Evolutionary conservation across 2,797 vertebrate genomes (phyloP).

Genomic region (Poeciliopsis infans): DNA sequence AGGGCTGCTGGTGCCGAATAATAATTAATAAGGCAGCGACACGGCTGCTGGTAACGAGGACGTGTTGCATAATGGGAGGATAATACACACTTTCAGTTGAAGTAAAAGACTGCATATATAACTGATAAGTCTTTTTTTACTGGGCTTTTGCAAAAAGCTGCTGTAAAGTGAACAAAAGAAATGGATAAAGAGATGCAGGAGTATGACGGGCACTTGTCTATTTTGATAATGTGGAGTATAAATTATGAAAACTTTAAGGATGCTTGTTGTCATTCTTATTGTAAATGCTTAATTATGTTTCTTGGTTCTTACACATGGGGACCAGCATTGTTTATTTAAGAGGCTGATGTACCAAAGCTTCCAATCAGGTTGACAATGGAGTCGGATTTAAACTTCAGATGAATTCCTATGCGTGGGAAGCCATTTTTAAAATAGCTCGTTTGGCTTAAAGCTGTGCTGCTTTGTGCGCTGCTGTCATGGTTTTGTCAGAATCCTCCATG

Average conservation of each 20-base stretch:
- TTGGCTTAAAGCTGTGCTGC: slow-evolving; percentile 32
- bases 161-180: slow-evolving; percentile 10
- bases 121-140: slow-evolving; percentile 17
- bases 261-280: slow-evolving; percentile 47
- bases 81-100: slow-evolving; percentile 22
- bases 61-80: slow-evolving; percentile 29
- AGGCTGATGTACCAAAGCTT: slow-evolving; percentile 23
- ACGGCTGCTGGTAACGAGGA: slow-evolving; percentile 39
- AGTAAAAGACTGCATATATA: slow-evolving; percentile 28
- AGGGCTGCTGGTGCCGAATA: slow-evolving; percentile 55
- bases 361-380: slow-evolving; percentile 37
- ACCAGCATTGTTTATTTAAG: slow-evolving; percentile 53
- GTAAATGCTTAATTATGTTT: slow-evolving; percentile 55
- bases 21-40: slow-evolving; percentile 43
- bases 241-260: slow-evolving; percentile 43
- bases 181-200: slow-evolving; percentile 16
- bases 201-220: slow-evolving; percentile 34
- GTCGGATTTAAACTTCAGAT: slow-evolving; percentile 29
- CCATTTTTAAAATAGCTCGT: slow-evolving; percentile 6
- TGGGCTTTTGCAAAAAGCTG: slow-evolving; percentile 6
- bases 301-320: slow-evolving; percentile 41
- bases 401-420: not conserved
- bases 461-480: slow-evolving; percentile 23
- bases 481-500: slow-evolving; percentile 30
- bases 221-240: slow-evolving; percentile 41